These are phyloP conservation scores for Trachelipus rathkii DNA, from an alignment of 1,140 invertebrate species.

Conservation along the genomic window DNA sequence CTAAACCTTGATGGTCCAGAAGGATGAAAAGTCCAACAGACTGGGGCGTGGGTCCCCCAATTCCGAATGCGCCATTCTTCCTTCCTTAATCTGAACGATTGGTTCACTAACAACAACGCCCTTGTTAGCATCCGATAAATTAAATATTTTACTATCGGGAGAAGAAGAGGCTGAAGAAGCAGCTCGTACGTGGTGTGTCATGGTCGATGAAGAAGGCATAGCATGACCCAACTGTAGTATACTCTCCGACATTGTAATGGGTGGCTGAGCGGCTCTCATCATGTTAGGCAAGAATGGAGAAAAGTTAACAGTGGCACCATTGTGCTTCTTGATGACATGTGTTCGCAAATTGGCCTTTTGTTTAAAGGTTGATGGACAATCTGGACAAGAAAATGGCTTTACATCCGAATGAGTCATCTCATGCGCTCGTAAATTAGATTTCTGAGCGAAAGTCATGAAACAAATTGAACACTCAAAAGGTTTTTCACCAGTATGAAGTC, in stretches of 20 bases:
- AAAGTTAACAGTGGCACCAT: slow-evolving; percentile 36
- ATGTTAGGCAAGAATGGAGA: slow-evolving; percentile 34
- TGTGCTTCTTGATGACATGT: slow-evolving; percentile 43
- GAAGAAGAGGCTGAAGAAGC: neutral
- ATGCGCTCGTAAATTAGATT: slow-evolving; percentile 81
- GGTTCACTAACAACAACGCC: slow-evolving; percentile 31
- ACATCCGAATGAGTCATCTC: slow-evolving; percentile 83
- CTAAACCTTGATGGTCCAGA: too few species aligned
- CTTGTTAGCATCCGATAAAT: neutral
- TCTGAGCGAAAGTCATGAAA: slow-evolving; percentile 78
- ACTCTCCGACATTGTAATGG: neutral
- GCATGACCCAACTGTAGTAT: slow-evolving; percentile 16
- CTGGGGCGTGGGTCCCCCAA: too few species aligned
- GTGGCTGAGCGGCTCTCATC: slow-evolving; percentile 24
- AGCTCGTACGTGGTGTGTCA: neutral
- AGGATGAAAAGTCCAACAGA: too few species aligned
- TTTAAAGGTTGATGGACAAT: slow-evolving; percentile 72
- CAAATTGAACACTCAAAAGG: slow-evolving; percentile 68
- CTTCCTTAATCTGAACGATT: slow-evolving; percentile 44
- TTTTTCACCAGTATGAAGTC: slow-evolving; percentile 44
- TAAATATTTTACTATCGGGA: neutral
- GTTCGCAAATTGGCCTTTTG: slow-evolving; percentile 44
- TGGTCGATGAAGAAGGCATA: neutral
- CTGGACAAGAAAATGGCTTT: slow-evolving; percentile 76
- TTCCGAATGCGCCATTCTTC: neutral